These are phyloP conservation scores for Brachylomia viminalis DNA, from an alignment of 2,888 invertebrate genomes.

Conservation along the genomic window DNA sequence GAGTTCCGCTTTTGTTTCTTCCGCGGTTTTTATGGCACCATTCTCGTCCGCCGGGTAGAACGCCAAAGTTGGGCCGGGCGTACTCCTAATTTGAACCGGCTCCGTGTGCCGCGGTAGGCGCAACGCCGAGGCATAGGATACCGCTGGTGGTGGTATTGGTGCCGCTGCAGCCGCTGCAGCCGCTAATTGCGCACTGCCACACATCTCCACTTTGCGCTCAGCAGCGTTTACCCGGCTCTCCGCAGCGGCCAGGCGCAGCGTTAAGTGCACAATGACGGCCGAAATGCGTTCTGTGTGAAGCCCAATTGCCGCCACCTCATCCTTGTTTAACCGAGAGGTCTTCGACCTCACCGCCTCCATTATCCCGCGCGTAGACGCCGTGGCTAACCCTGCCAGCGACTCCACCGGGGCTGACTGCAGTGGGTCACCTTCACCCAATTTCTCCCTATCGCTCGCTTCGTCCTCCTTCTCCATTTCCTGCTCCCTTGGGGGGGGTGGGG, in stretches of 20 bases:
- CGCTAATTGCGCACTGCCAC: fast-evolving
- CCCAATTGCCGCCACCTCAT: fast-evolving
- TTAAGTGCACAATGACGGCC: fast-evolving
- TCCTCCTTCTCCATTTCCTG: too few species aligned
- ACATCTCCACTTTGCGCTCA: fast-evolving
- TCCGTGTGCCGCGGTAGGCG: not conserved
- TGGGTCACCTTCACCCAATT: too few species aligned
- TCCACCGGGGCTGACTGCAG: too few species aligned
- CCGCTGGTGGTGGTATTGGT: fast-evolving
- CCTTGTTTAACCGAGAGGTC: not conserved
- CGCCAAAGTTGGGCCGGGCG: not conserved
- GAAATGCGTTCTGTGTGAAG: fast-evolving
- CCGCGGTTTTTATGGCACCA: not conserved
- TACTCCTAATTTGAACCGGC: fast-evolving
- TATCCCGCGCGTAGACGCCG: fast-evolving
- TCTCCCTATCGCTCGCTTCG: too few species aligned
- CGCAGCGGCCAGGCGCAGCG: not conserved
- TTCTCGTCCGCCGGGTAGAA: not conserved
- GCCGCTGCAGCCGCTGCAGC: too few species aligned
- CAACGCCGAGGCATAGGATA: fast-evolving
- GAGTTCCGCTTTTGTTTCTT: conserved; percentile 13
- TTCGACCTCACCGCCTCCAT: not conserved
- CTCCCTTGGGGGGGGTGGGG: too few species aligned
- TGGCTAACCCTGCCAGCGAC: not conserved
- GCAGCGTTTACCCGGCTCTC: fast-evolving